Evolutionary conservation across 2,888 invertebrate species (phyloP), one percentile per base, ranked within the genome.

Genomic region (Drosophila eohydei): DNA sequence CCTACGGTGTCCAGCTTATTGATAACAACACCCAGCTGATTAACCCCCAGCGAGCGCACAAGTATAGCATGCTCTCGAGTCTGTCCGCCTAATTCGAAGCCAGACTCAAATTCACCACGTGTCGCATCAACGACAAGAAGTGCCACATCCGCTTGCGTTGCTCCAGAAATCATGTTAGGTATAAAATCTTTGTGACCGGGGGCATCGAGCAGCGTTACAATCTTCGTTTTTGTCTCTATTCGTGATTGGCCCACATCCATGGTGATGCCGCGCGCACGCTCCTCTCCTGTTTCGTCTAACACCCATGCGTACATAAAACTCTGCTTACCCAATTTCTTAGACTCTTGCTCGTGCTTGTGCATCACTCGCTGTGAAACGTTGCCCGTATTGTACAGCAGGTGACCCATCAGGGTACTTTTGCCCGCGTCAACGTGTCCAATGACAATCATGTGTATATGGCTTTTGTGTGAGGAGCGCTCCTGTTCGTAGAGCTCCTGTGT

Each of bases 231-330:
- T 0, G 98, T 98, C 93, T 98, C 97, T 94, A 99, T 98, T 80
- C 96, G 96, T 16, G 97, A 97, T 82, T 97, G 95, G 0, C 98
- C 99, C 14, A 99, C 96, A 93, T 99, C 99, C 98, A 99, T 99
- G 1, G 99, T 99, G 56, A 99, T 98, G 14, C 99, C 99, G 78
- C 99, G 95, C 32, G 96, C 95, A 84, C 98, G 95, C 93, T 99
- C 99, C 92, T 99, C 99, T 1, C 98, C 98, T 68, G 99, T 99
- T 93, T 99, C 99, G 93, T 99, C 99, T 58, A 99, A 94, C 3
- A 99, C 98, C 99, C 99, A 99, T 4, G 99, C 99, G 93, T 97
- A 99, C 94, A 98, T 97, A 88, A 99, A 99, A 74, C 98, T 98
- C 89, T 98, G 97, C 93, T 99, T 99, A 4, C 99, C 99, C 79